These are phyloP conservation scores for Bergia sp. DNA, from an alignment of 92 coral and sea anemone species.

Conservation along the genomic window DNA sequence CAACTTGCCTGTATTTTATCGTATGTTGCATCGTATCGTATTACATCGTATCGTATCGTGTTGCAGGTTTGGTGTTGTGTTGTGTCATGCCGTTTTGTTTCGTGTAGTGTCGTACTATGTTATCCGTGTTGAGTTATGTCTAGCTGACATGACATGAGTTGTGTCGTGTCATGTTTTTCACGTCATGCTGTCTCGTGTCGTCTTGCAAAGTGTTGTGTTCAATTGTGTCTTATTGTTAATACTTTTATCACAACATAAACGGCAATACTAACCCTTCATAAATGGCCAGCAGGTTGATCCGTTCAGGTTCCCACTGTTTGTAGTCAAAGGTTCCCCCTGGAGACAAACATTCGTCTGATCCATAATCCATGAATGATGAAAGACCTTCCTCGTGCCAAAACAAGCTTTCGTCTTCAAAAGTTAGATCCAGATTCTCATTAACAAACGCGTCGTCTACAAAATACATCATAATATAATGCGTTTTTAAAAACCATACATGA, in stretches of 20 bases:
- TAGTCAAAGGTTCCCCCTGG: conserved; percentile 28
- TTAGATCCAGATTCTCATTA: background rate
- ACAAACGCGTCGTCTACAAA: conserved; percentile 17
- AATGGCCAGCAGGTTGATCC: conserved; percentile 14
- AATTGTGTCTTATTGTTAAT: no score
- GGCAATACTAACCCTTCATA: background rate
- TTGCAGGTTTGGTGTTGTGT: no score
- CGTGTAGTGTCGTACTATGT: no score
- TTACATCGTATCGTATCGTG: no score
- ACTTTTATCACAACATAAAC: background rate
- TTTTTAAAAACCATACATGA: background rate
- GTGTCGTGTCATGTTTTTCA: no score
- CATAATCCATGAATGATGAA: conserved; percentile 8
- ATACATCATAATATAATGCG: background rate
- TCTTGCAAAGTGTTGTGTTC: no score
- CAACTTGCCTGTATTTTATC: no score
- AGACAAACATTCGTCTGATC: background rate
- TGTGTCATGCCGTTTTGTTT: no score
- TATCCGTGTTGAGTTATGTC: no score
- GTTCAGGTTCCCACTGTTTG: conserved; percentile 13
- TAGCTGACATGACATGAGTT: no score
- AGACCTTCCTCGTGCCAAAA: background rate
- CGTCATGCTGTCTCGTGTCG: no score
- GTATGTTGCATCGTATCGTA: no score
- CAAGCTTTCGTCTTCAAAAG: background rate